Percentiles rank a stretch among this genome's conserved stretches.
These are phyloP conservation scores for Diadromus collaris DNA, from an alignment of 2,888 invertebrate genomes.

Conservation along the genomic window DNA sequence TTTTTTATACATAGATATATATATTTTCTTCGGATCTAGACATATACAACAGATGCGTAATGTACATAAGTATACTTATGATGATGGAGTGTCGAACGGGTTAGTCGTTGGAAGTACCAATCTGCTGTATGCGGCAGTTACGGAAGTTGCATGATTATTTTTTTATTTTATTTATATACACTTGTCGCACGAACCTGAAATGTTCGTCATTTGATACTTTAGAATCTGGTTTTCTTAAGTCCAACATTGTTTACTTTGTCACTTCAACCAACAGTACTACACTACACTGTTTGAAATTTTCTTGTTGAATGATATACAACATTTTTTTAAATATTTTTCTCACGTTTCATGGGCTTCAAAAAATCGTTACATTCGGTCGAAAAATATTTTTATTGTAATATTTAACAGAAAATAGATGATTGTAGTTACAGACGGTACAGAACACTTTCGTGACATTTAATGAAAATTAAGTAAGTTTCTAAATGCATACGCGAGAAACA, in stretches of 20 bases:
- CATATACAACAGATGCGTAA: not conserved
- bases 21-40: slow-evolving; percentile 10
- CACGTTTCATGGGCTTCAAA: not conserved
- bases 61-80: slow-evolving; percentile 14
- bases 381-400: no score
- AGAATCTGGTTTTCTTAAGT: not conserved
- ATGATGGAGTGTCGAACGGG: not conserved
- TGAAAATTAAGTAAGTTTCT: not conserved
- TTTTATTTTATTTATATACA: slow-evolving; percentile 10
- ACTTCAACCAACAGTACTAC: not conserved
- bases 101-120: not conserved
- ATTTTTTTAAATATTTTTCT: not conserved
- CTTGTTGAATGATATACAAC: not conserved
- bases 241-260: not conserved
- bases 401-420: no score
- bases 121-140: not conserved
- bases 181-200: not conserved
- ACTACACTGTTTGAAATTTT: not conserved
- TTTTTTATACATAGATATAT: slow-evolving; percentile 16
- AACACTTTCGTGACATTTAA: not conserved
- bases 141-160: slow-evolving; percentile 20
- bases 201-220: not conserved
- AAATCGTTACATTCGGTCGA: not conserved
- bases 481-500: not conserved
- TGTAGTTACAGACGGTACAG: no score